A percentile compares a stretch with the other conserved stretches of the same genome.
Conservation (phyloP, 2,888 invertebrate species). For the Hypomecis atomaria region DNA sequence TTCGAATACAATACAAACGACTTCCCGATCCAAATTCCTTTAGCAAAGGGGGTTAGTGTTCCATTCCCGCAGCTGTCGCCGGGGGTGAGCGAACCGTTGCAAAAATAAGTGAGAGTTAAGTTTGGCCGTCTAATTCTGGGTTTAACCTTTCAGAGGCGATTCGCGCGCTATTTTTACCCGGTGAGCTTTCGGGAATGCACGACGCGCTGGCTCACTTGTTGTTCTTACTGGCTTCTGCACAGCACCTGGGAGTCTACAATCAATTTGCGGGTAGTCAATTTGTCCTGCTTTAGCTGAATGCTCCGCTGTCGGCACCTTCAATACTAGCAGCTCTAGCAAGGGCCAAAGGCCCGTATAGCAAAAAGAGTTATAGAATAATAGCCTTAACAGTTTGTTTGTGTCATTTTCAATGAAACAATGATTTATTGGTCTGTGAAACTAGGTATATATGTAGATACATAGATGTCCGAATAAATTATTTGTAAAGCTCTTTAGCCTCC, state of each 20-base stretch:
- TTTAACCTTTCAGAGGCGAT: constrained; percentile 76
- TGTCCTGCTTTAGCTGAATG: constrained; percentile 36
- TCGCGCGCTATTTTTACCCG: constrained; percentile 67
- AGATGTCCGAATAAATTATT: too few relatives aligned
- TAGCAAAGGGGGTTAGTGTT: constrained; percentile 26
- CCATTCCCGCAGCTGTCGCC: constrained; percentile 20
- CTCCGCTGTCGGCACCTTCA: constrained; percentile 22
- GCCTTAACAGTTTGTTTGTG: neutral
- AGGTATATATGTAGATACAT: too few relatives aligned
- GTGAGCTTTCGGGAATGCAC: constrained; percentile 63
- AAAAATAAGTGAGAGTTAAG: constrained; percentile 79
- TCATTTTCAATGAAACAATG: too few relatives aligned
- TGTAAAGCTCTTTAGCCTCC: too few relatives aligned
- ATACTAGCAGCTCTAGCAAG: constrained; percentile 18
- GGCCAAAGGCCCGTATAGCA: neutral
- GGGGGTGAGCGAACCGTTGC: constrained; percentile 51
- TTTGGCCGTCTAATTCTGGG: constrained; percentile 76
- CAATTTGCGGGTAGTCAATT: constrained; percentile 45
- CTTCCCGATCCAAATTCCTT: constrained; percentile 13
- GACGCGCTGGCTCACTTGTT: constrained; percentile 37
- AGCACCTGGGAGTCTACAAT: constrained; percentile 41
- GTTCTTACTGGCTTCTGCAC: constrained; percentile 29
- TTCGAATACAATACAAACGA: constrained; percentile 9
- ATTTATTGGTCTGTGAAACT: too few relatives aligned
- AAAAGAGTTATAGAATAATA: neutral